Evolutionary conservation across 1,140 invertebrate species (phyloP), one percentile per base, ranked within the genome.

Genomic region (Magallana ariakensis): DNA sequence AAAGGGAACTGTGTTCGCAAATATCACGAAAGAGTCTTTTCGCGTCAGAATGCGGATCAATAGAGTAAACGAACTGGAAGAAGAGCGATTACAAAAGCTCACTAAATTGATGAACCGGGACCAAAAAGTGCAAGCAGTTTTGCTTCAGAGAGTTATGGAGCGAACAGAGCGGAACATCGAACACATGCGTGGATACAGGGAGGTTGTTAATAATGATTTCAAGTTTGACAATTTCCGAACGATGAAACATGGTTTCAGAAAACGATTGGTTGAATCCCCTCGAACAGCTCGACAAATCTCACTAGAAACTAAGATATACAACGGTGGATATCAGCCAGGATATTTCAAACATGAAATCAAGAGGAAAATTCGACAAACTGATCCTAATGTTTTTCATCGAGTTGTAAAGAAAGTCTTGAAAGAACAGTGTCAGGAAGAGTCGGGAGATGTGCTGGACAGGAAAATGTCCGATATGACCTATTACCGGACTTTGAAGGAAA

Each of bases 221-320:
- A 82, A 82, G n/a, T n/a, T 82, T 16, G 80, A 82, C 46, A 82
- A 82, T 16, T 82, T 82, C 80, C 46, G 19, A 26, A 82, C 80
- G 16, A 54, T 82, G 80, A n/a, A 82, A 22, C 80, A 54, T n/a
- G 80, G 80, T 9, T 82, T 55, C 54, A 82, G n/a, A 54, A 54
- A 22, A n/a, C 53, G 80, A 15, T 26, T n/a, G 13, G 80, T 82
- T 13, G 54, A 82, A 55, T 82, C 80, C 2, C 80, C 80, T 16
- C 5, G 80, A 82, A 19, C 80, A 19, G 80, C 80, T 10, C 19
- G 80, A 82, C 46, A 56, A 11, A 55, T 82, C 19, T 54, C 80
- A 19, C 6, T 82, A 22, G 80, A 82, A 82, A 82, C 80, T 10
- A 54, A 56, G 19, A 82, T 82, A 55, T 82, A 55, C 55, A 54